A percentile compares a stretch with the other conserved stretches of the same genome.
Evolutionary conservation across 2,797 vertebrate genomes (phyloP).

Genomic region (Myotis findleyi): DNA sequence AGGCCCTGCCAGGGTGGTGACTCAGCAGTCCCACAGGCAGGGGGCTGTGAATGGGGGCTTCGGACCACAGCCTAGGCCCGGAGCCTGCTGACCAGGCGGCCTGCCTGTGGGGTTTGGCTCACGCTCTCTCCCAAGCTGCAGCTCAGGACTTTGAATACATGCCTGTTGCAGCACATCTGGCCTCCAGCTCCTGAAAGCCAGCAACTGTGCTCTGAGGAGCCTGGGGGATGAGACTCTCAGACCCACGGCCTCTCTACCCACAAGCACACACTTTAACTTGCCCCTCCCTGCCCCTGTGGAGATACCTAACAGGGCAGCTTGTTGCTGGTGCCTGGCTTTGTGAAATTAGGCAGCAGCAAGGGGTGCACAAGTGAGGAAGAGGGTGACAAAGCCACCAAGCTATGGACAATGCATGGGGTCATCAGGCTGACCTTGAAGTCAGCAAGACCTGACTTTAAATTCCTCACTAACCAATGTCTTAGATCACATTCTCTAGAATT

Average conservation of each 20-base stretch:
- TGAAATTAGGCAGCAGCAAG: background rate
- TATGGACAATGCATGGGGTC: background rate
- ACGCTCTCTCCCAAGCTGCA: background rate
- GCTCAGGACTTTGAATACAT: background rate
- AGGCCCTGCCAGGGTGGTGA: slow-evolving; percentile 56
- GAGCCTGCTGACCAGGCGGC: background rate
- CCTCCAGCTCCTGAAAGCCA: background rate
- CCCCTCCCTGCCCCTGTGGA: background rate
- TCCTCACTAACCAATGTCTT: background rate
- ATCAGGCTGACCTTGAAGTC: background rate
- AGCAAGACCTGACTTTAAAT: background rate
- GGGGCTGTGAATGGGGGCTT: background rate
- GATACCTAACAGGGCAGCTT: background rate
- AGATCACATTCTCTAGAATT: background rate
- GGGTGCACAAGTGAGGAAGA: background rate
- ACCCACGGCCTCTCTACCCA: background rate
- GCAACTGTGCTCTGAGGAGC: background rate
- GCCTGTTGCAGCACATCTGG: background rate
- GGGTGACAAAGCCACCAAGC: background rate
- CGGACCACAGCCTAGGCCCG: background rate
- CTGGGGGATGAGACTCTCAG: background rate
- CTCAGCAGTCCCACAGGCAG: slow-evolving; percentile 36
- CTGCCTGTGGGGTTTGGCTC: background rate
- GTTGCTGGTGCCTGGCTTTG: background rate
- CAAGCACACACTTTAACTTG: background rate